Evolutionary conservation across 2,888 invertebrate species (phyloP), one percentile per base, ranked within the genome.

Genomic region (Disparrhopalites patrizii): DNA sequence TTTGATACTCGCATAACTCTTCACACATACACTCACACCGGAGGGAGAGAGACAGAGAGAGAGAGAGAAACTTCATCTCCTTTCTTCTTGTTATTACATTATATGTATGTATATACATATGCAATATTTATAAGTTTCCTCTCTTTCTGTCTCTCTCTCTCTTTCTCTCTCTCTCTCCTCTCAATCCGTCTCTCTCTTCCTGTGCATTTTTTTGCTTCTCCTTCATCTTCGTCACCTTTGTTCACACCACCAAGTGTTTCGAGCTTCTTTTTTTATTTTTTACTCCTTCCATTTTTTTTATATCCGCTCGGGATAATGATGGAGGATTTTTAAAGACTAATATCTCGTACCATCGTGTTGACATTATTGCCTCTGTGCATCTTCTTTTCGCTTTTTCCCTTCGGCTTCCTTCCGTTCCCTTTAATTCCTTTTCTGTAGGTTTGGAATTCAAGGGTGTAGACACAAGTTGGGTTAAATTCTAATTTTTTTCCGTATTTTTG

Each of bases 1-100:
- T 73, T 74, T 74, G 65, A 68, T 68, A 68, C 63, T 66, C 65
- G 68, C 67, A 74, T 73, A 71, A 74, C 68, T 74, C 70, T 71
- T 36, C 18, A 55, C 33, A 8, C 15, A 31, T 69, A 61, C 57
- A 25, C 10, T 27, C 28, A n/a, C n/a, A 28, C 52, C 36, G 38
- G 23, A 31, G 20, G 57, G 33, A 31, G 28, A 50, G 47, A 38
- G 10, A 52, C 13, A 52, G 18, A 52, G 27, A 15, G n/a, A 57
- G 38, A 18, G 25, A 25, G 15, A 52, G 30, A 52, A 52, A 52
- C 27, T 28, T 25, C 52, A n/a, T 52, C n/a, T 15, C 27, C 27
- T 28, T 15, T 30, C 25, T 28, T 52, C 27, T 52, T 28, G 23
- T 13, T 28, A 52, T 25, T 15, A 51, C 25, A 15, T 2, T 25